phyloP scores from a whole-genome alignment of 2,113 vertebrate species.

The Lamprotornis superbus region DNA sequence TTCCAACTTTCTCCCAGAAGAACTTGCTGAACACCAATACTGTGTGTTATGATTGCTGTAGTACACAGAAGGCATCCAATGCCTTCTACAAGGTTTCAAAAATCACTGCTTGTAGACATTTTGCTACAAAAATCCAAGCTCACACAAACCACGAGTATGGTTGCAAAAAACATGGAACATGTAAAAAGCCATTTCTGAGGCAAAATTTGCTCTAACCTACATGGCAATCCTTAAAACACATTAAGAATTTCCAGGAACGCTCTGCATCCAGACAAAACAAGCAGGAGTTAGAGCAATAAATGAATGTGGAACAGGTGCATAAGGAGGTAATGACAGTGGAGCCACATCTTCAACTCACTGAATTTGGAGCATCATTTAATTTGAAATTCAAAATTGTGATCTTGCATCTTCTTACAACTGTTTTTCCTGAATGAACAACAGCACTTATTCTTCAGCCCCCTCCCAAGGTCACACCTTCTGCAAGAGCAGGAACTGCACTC shows the following conservation, averaged over 20 bases:
- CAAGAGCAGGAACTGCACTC: not conserved
- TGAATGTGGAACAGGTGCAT: rapidly evolving
- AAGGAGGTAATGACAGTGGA: not conserved
- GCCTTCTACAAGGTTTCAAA: not conserved
- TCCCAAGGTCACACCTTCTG: not conserved
- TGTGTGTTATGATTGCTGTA: rapidly evolving
- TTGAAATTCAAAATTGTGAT: not conserved
- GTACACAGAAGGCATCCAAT: not conserved
- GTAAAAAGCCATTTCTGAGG: not conserved
- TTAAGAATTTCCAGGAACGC: not conserved
- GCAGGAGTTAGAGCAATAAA: not conserved
- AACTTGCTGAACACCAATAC: not conserved
- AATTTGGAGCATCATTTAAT: not conserved
- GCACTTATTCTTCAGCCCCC: not conserved
- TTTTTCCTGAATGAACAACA: not conserved
- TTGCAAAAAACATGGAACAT: rapidly evolving
- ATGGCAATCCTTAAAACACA: rapidly evolving
- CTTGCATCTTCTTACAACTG: not conserved
- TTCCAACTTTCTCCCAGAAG: not conserved
- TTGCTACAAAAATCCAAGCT: not conserved
- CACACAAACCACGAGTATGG: rapidly evolving
- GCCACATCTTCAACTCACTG: not conserved
- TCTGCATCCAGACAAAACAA: not conserved
- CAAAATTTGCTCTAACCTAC: not conserved
- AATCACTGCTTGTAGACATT: not conserved